These are phyloP conservation scores for Halcyon senegalensis DNA, from an alignment of 2,113 vertebrate genomes.

Conservation along the genomic window DNA sequence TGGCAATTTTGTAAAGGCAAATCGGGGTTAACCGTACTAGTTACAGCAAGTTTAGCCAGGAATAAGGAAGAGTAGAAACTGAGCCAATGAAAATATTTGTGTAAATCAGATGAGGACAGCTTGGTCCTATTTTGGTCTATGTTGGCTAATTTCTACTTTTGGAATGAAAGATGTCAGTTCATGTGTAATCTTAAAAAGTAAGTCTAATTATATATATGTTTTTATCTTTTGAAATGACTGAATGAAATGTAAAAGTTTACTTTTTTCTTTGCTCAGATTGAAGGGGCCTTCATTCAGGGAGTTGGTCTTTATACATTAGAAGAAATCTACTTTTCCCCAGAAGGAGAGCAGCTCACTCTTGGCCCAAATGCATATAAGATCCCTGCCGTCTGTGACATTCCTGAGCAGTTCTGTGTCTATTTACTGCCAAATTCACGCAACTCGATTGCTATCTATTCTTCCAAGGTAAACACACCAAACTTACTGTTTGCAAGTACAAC, in stretches of 20 bases:
- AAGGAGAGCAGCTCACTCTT: conserved; percentile 80
- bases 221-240: background rate
- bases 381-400: conserved; percentile 82
- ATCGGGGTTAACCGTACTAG: background rate
- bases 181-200: background rate
- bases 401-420: conserved; percentile 79
- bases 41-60: background rate
- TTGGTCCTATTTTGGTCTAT: background rate
- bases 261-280: conserved; percentile 74
- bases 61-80: background rate
- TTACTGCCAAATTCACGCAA: conserved; percentile 78
- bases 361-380: conserved; percentile 86
- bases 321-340: conserved; percentile 85
- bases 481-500: background rate
- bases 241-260: background rate
- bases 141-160: background rate
- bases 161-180: background rate
- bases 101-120: background rate
- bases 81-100: background rate
- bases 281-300: conserved; percentile 87
- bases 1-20: background rate
- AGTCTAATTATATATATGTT: background rate
- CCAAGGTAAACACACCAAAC: conserved; percentile 78
- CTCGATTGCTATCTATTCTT: conserved; percentile 85
- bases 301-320: conserved; percentile 86